These are phyloP conservation scores for Patiria miniata DNA, from an alignment of 35 echinoderm and acorn worm species.

Conservation along the genomic window DNA sequence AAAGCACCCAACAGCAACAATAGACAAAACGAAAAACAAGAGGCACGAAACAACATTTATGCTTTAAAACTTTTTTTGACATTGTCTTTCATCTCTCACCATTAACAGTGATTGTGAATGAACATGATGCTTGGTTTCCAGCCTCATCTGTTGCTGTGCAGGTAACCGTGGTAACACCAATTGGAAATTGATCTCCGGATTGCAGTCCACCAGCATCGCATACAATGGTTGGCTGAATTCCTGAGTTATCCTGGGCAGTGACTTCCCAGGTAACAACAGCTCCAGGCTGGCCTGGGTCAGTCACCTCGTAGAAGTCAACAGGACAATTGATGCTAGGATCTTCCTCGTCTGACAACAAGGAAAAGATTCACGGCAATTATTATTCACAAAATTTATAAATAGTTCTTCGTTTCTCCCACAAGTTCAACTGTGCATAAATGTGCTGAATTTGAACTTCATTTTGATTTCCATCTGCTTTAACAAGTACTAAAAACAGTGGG, in stretches of 20 bases:
- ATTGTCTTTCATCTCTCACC: too few relatives aligned
- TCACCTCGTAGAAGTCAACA: background rate
- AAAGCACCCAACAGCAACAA: too few relatives aligned
- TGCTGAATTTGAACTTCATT: too few relatives aligned
- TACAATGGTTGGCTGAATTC: background rate
- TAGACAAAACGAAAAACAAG: too few relatives aligned
- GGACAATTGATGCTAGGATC: slow-evolving; percentile 33
- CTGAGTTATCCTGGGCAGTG: slow-evolving; percentile 31
- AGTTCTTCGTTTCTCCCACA: too few relatives aligned
- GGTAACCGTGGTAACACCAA: slow-evolving; percentile 25
- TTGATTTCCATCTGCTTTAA: too few relatives aligned
- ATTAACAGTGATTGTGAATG: slow-evolving; percentile 33
- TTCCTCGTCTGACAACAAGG: slow-evolving; percentile 27
- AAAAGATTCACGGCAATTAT: background rate
- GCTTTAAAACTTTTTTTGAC: too few relatives aligned
- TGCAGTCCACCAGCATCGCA: background rate
- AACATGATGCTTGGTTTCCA: slow-evolving; percentile 14
- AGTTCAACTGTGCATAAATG: too few relatives aligned
- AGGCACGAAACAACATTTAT: too few relatives aligned
- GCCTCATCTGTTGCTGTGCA: slow-evolving; percentile 48
- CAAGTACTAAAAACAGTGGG: too few relatives aligned
- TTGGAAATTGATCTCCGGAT: slow-evolving; percentile 25
- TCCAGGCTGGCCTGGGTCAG: background rate
- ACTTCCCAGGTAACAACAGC: slow-evolving; percentile 13
- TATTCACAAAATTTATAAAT: background rate